Conservation (phyloP, 1,140 invertebrate genomes). For the Leptinotarsa undecemlineata region DNA sequence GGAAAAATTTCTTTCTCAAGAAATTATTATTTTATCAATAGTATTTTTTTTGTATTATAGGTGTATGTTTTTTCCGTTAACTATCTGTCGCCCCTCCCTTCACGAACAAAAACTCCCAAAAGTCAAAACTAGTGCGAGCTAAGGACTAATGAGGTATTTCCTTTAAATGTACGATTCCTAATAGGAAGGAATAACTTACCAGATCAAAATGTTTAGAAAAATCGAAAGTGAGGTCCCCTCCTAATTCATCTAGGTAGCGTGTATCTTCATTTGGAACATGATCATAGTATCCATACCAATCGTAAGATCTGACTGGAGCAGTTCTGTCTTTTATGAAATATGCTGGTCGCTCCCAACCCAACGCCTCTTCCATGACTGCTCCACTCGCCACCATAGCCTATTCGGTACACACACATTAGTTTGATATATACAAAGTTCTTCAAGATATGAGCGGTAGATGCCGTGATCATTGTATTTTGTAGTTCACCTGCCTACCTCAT, state of each 20-base stretch:
- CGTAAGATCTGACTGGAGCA: slow-evolving; percentile 67
- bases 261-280: slow-evolving; percentile 65
- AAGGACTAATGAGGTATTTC: too few species aligned
- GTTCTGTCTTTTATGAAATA: slow-evolving; percentile 64
- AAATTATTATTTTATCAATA: too few species aligned
- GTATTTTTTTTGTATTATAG: too few species aligned
- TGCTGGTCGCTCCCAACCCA: slow-evolving; percentile 85
- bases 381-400: slow-evolving; percentile 69
- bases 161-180: too few species aligned
- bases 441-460: too few species aligned
- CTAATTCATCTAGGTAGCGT: slow-evolving; percentile 69
- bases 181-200: slow-evolving; percentile 58
- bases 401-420: slow-evolving; percentile 5
- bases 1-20: too few species aligned
- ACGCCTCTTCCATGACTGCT: slow-evolving; percentile 83
- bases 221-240: slow-evolving; percentile 77
- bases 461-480: too few species aligned
- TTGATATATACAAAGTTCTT: too few species aligned
- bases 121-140: too few species aligned
- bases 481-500: slow-evolving; percentile 59
- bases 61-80: too few species aligned
- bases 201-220: slow-evolving; percentile 78
- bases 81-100: too few species aligned
- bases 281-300: slow-evolving; percentile 83
- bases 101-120: too few species aligned